Conservation (phyloP, 2,888 invertebrate species). For the Drosophila neonasuta region DNA sequence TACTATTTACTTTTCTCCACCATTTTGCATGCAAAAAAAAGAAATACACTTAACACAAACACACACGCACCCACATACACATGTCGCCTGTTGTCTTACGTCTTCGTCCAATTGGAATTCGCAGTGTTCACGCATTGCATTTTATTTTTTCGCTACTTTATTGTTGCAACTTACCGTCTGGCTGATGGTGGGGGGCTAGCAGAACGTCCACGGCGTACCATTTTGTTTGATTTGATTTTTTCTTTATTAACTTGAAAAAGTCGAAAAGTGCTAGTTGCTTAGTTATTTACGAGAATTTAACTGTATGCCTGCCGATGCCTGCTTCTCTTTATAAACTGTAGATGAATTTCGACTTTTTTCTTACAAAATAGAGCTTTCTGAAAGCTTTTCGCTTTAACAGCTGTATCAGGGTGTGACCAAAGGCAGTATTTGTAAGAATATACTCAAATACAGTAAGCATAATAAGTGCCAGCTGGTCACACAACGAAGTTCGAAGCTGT, state of each 20-base stretch:
- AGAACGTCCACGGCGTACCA: conserved; percentile 90
- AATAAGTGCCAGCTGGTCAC: background rate
- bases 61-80: background rate
- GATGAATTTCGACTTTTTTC: too few species aligned
- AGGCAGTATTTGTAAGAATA: background rate
- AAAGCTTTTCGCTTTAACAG: background rate
- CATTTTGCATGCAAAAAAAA: conserved; percentile 2
- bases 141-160: background rate
- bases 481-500: too few species aligned
- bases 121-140: background rate
- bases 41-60: background rate
- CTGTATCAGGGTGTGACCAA: background rate
- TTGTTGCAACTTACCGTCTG: conserved; percentile 83
- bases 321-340: conserved; percentile 50
- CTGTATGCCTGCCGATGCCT: conserved; percentile 30
- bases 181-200: conserved; percentile 87
- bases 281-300: conserved; percentile 51
- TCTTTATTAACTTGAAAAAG: conserved; percentile 15
- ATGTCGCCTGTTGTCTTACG: conserved; percentile 9
- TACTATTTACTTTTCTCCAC: background rate
- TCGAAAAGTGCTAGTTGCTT: conserved; percentile 26
- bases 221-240: conserved; percentile 77
- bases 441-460: background rate
- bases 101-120: conserved; percentile 30
- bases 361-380: too few species aligned